These are phyloP conservation scores for Urosaurus nigricauda DNA, from an alignment of 2,797 vertebrate species.

Conservation along the genomic window DNA sequence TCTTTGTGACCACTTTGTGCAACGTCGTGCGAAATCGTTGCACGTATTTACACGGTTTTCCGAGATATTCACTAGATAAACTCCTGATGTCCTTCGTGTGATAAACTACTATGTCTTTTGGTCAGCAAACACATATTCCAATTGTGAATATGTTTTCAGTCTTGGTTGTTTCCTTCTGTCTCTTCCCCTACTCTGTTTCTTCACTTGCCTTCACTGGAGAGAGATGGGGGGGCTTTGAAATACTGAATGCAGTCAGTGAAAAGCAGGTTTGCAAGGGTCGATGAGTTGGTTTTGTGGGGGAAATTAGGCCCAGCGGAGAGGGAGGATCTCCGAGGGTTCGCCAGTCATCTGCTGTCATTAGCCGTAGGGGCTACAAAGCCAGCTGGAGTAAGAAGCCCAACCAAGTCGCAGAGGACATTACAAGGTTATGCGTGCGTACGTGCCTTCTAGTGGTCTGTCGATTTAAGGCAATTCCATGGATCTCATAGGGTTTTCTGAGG, in stretches of 20 bases:
- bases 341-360: neutral
- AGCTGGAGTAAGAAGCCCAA: neutral
- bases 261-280: neutral
- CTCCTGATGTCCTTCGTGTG: no score
- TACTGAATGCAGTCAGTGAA: fast-evolving
- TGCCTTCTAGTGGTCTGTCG: no score
- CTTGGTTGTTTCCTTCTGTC: neutral
- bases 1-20: no score
- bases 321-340: neutral
- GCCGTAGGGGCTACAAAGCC: constrained; percentile 9
- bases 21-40: no score
- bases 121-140: neutral
- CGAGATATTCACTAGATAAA: no score
- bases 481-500: no score
- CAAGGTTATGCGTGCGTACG: neutral
- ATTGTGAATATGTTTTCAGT: constrained; percentile 33
- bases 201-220: neutral
- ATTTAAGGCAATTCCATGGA: no score
- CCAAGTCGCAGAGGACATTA: neutral
- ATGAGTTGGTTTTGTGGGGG: neutral
- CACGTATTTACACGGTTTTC: no score
- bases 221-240: constrained; percentile 9
- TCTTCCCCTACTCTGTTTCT: neutral
- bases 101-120: constrained; percentile 18
- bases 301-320: neutral